A percentile compares a stretch with the other conserved stretches of the same genome.
phyloP scores from a whole-genome alignment of 2,113 vertebrate genomes.

The Phylloscopus trochiloides region DNA sequence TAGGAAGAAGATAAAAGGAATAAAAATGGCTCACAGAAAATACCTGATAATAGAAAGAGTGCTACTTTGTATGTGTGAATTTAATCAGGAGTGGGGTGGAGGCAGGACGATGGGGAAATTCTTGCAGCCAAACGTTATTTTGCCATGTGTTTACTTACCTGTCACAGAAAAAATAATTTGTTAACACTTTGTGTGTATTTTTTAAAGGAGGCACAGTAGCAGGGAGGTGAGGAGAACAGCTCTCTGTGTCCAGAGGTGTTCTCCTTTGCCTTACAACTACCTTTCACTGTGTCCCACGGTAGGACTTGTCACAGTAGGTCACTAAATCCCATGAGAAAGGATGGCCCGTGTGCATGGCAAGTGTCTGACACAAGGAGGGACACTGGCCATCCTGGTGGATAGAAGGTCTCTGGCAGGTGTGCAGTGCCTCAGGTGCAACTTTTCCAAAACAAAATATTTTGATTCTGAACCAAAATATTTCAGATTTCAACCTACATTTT shows the following conservation, averaged over 20 bases:
- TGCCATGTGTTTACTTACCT: not conserved
- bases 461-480: not conserved
- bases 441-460: not conserved
- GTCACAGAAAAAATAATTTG: not conserved
- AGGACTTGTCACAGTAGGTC: not conserved
- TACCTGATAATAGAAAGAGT: not conserved
- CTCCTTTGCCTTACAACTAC: not conserved
- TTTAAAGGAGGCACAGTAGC: not conserved
- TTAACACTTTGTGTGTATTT: not conserved
- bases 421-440: not conserved
- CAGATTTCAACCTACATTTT: not conserved
- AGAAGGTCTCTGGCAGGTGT: not conserved
- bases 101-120: rapidly evolving
- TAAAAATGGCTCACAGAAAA: not conserved
- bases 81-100: not conserved
- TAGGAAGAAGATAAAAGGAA: not conserved
- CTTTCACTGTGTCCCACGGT: not conserved
- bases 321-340: not conserved
- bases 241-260: not conserved
- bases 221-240: not conserved
- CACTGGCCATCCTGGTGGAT: not conserved
- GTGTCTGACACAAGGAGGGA: not conserved
- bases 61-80: not conserved
- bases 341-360: not conserved
- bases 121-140: not conserved